Evolutionary conservation across 2,113 vertebrate species (phyloP).

Genomic region (Micromys minutus): DNA sequence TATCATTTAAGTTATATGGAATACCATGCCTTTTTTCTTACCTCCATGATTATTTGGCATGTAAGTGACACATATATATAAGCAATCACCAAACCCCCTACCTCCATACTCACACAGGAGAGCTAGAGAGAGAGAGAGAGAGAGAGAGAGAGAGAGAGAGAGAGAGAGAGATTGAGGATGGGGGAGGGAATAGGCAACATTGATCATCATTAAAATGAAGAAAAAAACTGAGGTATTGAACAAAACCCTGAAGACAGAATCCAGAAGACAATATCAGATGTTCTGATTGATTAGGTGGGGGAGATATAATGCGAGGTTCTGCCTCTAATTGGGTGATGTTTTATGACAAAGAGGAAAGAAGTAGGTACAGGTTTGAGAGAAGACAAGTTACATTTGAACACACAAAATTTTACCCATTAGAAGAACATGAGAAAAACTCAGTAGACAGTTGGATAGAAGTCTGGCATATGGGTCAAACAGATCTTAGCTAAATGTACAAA

Average conservation of each 20-base stretch:
- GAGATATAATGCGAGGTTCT: background rate
- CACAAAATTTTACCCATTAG: background rate
- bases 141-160: background rate
- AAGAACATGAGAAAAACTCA: background rate
- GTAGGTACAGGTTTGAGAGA: background rate
- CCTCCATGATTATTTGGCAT: too few species aligned
- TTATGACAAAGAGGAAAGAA: background rate
- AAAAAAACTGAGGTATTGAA: background rate
- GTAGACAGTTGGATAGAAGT: background rate
- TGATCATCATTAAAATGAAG: background rate
- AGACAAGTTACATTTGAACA: background rate
- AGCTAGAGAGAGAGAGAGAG: background rate
- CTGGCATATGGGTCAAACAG: background rate
- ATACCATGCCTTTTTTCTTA: too few species aligned
- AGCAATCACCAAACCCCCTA: too few species aligned
- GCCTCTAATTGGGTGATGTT: background rate
- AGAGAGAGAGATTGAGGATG: background rate
- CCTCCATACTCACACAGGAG: too few species aligned
- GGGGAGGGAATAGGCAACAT: background rate
- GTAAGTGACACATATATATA: too few species aligned
- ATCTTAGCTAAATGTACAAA: conserved; percentile 17
- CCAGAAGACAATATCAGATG: background rate
- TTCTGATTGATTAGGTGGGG: background rate
- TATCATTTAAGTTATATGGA: too few species aligned
- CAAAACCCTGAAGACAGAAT: background rate